Base-by-base conservation (phyloP, 2,113 vertebrate species). In the Amblyopsis rosae region DNA sequence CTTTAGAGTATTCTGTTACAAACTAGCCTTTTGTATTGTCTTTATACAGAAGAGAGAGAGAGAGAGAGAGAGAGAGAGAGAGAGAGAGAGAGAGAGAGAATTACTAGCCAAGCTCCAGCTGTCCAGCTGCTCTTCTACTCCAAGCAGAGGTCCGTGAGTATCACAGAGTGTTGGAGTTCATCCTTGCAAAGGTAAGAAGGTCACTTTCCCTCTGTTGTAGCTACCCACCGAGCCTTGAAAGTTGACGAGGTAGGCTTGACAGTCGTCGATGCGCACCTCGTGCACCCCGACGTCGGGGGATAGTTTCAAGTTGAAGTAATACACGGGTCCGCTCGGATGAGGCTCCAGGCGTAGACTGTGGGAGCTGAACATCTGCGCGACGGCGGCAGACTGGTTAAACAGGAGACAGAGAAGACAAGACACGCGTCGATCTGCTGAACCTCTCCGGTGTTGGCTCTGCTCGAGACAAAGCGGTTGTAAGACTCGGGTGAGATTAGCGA, bases 171-270 rank as follows among this genome's bases (percentile, higher is more conserved):
- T 49, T 49, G 8, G 8, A 12, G 12, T 3, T 49, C 9, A 56
- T 17, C 11, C 15, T 3, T 60, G 13, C 13, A 5, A 35, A 60
- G 58, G 58, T 60, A 41, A 41, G 33, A 60, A 15, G 3, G 58
- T 60, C 15, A 60, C 41, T 60, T 60, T 60, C 6, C 58, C 58
- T 8, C 11, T 15, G 19, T 2, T 2, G 19, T 60, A 60, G 4
- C 58, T 60, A 15, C 58, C 58, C 26, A 60, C 58, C 1, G 13
- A 60, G 26, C 58, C 58, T 60, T 60, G 33, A 35, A 60, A 60
- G 58, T 60, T 41, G 33, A 60, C 33, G 41, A 60, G 32, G 32
- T 60, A 15, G 3, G 3, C 32, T 15, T 33, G 58, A 41, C 15
- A 35, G 10, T 1, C 32, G 35, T 60, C 58, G 4, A 60, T 60